Evolutionary conservation across 2,113 vertebrate species (phyloP), one percentile per base, ranked within the genome.

Genomic region (Plectropomus leopardus): DNA sequence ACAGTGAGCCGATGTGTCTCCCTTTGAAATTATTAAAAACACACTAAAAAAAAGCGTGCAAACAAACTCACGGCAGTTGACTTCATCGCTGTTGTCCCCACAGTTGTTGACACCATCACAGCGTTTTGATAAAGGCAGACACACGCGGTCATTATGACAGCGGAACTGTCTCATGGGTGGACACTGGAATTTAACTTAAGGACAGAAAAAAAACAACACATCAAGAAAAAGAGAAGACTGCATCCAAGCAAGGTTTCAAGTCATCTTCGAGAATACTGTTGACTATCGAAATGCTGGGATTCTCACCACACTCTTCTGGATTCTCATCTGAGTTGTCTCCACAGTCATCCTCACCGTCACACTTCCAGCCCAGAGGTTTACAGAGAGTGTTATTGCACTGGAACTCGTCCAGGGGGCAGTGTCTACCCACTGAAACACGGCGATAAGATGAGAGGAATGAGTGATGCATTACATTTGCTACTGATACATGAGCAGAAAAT

Each of bases 371-470:
- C 91, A 97, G 94, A 0, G 98, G 98, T 85, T 99, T 99, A 91
- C 98, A 99, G 55, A 99, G 92, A 0, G 97, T 98, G 93, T 99
- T 99, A 91, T 99, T 98, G 89, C 98, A 99, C 93, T 99, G 98
- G 93, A 98, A 98, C 88, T 98, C 97, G 0, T 99, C 97, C 93
- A 96, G 89, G 72, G 97, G 97, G 87, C 98, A 99, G 47, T 97
- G 97, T 86, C 96, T 92, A 72, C 95, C 96, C 96, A 94, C 48
- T 86, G 68, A 59, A 65, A 67, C 21, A 60, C 16, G 6, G 30
- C 21, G 9, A 78, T 26, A 24, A 74, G 3, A 45, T 10, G 64
- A 23, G 36, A 65, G 32, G 3, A 17, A 60, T 64, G 13, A 59
- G 59, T 51, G 19, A 55, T 7, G 21, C 8, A 58, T 24, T 23